Evolutionary conservation across 2,113 vertebrate species (phyloP), one percentile per base, ranked within the genome.

Genomic region (Gymnobelideus leadbeateri): DNA sequence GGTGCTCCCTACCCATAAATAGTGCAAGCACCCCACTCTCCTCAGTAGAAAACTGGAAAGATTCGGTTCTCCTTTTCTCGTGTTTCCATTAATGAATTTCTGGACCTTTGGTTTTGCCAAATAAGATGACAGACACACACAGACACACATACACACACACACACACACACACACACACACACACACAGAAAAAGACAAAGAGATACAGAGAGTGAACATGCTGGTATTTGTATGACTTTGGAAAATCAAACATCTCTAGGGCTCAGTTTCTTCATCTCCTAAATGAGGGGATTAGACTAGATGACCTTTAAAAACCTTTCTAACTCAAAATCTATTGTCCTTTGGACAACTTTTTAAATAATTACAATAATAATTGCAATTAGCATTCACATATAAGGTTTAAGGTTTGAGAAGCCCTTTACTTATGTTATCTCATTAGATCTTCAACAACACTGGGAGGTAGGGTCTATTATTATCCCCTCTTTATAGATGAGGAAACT

Each of bases 121-220:
- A n/a, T 77, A n/a, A 31, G 31, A 68, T 68, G 11, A 68, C 10
- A 61, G 51, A 52, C 24, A 55, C 5, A 77, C 68, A 77, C n/a
- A 21, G 2, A 37, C 1, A 7, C 2, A 16, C 4, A 77, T 37
- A 19, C 5, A n/a, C 31, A 37, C 0, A n/a, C 8, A n/a, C n/a
- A 52, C 24, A 55, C 5, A 77, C 68, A 77, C n/a, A 21, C 8
- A 37, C 1, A 7, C 2, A 16, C 4, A 77, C 68, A 19, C 5
- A n/a, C 31, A 37, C 0, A n/a, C 8, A n/a, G n/a, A 77, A n/a
- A 77, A 21, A 6, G 11, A 68, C 31, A 68, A 68, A 37, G 3
- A 37, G 1, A 68, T 3, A 68, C 14, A n/a, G 26, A 61, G 37
- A n/a, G 37, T n/a, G 37, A n/a, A 77, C 16, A 77, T 77, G 68